Evolutionary conservation across 2,113 vertebrate species (phyloP).

Genomic region (Pedetes capensis): DNA sequence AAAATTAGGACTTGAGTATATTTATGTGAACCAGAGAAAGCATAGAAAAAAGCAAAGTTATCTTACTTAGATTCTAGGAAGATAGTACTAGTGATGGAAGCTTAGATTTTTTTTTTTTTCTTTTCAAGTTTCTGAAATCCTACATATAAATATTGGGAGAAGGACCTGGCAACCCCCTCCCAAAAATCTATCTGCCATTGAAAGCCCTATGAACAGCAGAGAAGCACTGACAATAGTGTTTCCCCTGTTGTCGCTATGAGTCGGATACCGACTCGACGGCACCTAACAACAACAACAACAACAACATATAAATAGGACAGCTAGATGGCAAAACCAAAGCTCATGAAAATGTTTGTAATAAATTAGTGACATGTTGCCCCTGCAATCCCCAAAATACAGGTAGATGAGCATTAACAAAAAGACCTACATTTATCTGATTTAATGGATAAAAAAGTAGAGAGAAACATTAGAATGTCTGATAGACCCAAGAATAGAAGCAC

Average conservation of each 20-base stretch:
- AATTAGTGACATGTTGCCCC: not conserved
- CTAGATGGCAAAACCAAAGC: conserved; percentile 17
- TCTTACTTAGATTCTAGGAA: not conserved
- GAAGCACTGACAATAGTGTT: too few species aligned
- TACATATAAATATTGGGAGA: conserved; percentile 7
- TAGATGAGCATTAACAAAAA: conserved; percentile 8
- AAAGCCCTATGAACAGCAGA: too few species aligned
- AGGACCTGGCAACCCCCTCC: too few species aligned
- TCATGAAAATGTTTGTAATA: not conserved
- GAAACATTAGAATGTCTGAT: not conserved
- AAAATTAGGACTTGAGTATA: not conserved
- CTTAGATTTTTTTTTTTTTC: not conserved
- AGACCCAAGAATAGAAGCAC: not conserved
- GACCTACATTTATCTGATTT: not conserved
- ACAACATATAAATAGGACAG: conserved; percentile 14
- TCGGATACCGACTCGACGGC: too few species aligned
- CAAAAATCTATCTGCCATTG: too few species aligned
- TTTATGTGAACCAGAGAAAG: not conserved
- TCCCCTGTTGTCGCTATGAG: too few species aligned
- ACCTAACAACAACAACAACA: too few species aligned
- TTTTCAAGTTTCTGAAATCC: conserved; percentile 10
- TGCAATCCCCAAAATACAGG: not conserved
- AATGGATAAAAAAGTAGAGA: not conserved
- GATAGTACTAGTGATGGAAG: not conserved
- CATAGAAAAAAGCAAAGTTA: not conserved